Evolutionary conservation across 2,113 vertebrate genomes (phyloP).

Genomic region (Tamias sibiricus): DNA sequence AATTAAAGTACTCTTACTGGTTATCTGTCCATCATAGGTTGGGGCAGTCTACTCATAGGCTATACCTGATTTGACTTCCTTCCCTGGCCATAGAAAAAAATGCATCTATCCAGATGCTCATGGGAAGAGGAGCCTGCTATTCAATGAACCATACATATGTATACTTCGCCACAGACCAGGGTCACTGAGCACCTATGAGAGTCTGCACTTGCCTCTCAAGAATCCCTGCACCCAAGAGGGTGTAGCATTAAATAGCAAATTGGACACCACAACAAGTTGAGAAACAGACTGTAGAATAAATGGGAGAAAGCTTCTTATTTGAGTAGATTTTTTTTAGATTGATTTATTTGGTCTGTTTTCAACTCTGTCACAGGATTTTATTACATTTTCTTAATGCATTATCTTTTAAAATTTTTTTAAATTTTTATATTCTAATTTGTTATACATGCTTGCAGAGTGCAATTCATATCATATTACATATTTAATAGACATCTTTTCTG

Average conservation of each 20-base stretch:
- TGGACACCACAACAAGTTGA: not conserved
- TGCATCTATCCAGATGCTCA: not conserved
- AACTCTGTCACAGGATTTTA: no score
- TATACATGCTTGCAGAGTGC: no score
- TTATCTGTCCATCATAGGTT: not conserved
- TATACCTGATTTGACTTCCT: not conserved
- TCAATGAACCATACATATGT: not conserved
- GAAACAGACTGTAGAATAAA: constrained; percentile 15
- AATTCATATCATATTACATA: no score
- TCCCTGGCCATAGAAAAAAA: not conserved
- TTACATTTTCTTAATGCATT: no score
- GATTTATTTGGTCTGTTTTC: no score
- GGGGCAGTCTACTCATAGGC: not conserved
- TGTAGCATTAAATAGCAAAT: constrained; percentile 19
- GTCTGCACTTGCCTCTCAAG: not conserved
- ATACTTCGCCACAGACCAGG: not conserved
- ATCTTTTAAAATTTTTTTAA: no score
- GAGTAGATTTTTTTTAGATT: no score
- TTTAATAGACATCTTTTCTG: constrained; percentile 37
- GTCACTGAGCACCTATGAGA: not conserved
- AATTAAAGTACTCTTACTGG: not conserved
- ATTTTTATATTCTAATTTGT: no score
- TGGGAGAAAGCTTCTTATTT: not conserved
- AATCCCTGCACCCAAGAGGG: not conserved
- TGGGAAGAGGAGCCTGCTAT: not conserved